These are phyloP conservation scores for Sarcoramphus papa DNA, from an alignment of 2,797 vertebrate genomes.

Conservation along the genomic window DNA sequence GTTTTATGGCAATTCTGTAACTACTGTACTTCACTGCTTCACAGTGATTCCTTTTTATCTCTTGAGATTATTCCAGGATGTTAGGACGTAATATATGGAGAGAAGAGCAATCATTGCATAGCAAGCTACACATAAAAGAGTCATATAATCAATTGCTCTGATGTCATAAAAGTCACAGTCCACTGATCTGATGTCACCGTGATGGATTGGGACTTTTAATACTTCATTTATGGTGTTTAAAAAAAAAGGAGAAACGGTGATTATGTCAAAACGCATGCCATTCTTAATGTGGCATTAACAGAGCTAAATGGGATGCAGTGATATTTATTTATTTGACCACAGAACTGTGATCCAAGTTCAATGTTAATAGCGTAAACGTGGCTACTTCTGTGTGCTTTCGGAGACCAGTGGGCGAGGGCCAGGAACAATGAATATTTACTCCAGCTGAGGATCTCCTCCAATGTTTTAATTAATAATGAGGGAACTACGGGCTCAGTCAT, in stretches of 20 bases:
- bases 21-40: constrained; percentile 16
- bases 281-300: constrained; percentile 37
- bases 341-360: background rate
- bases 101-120: background rate
- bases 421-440: background rate
- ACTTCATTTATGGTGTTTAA: background rate
- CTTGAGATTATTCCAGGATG: constrained; percentile 4
- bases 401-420: background rate
- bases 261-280: constrained; percentile 40
- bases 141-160: constrained; percentile 44
- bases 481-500: background rate
- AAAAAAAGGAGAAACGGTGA: background rate
- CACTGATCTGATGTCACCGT: constrained; percentile 43
- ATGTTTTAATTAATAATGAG: constrained; percentile 24
- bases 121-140: constrained; percentile 33
- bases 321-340: background rate
- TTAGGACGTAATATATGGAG: constrained; percentile 38
- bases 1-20: constrained; percentile 28
- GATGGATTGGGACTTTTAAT: constrained; percentile 49
- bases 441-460: background rate
- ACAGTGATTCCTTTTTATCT: constrained; percentile 9
- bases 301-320: constrained; percentile 9
- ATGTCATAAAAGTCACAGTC: constrained; percentile 61
- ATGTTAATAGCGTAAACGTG: background rate
- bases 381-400: background rate